Conservation (phyloP, 1,140 invertebrate genomes). For the Microplitis mediator region DNA sequence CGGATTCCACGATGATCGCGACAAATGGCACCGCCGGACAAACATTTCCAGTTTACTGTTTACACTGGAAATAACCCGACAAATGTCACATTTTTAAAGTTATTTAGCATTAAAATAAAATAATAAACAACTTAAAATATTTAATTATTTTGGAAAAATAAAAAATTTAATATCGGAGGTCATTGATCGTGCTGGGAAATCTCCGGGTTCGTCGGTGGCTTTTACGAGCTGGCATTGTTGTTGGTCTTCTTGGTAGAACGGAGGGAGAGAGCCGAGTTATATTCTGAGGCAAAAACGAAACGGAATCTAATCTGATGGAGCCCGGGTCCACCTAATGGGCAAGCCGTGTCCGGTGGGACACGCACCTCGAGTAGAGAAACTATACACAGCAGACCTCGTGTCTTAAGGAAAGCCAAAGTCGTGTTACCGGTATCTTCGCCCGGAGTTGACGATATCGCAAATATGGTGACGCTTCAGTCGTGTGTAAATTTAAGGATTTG, state of each 20-base stretch:
- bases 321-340: conserved; percentile 41
- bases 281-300: conserved; percentile 31
- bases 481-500: conserved; percentile 26
- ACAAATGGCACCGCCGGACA: conserved; percentile 16
- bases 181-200: conserved; percentile 7
- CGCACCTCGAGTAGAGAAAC: conserved; percentile 31
- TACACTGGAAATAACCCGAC: too few species aligned
- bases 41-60: too few species aligned
- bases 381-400: conserved; percentile 29
- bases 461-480: conserved; percentile 15
- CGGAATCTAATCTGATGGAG: conserved; percentile 41
- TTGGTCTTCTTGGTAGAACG: neutral
- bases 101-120: too few species aligned
- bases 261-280: conserved; percentile 14
- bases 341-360: conserved; percentile 39
- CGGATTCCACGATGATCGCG: conserved; percentile 17
- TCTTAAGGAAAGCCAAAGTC: conserved; percentile 36
- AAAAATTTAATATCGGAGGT: neutral
- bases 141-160: neutral
- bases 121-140: neutral
- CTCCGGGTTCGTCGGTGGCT: neutral
- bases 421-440: conserved; percentile 33
- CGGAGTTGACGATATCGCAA: conserved; percentile 32
- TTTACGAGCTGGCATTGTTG: conserved; percentile 22
- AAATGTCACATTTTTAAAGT: too few species aligned